Evolutionary conservation across 2,888 invertebrate species (phyloP).

Genomic region (Idaea aversata): DNA sequence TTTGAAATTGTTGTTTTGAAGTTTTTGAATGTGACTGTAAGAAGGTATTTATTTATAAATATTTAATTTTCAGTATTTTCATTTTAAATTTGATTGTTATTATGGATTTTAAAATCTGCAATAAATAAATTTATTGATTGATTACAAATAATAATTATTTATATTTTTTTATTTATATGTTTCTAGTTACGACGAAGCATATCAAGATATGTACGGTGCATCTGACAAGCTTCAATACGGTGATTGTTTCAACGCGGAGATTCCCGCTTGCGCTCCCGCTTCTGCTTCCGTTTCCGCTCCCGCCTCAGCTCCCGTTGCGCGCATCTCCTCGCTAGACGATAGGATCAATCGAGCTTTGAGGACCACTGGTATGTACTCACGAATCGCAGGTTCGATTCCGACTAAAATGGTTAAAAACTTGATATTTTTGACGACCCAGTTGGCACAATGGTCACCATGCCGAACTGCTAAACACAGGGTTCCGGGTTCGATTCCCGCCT

Average conservation of each 20-base stretch:
- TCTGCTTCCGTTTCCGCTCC: constrained; percentile 16
- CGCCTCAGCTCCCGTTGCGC: constrained; percentile 11
- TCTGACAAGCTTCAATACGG: constrained; percentile 69
- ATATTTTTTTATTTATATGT: not conserved
- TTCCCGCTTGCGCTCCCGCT: constrained; percentile 8
- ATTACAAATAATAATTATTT: not conserved
- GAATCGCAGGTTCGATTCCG: constrained; percentile 2
- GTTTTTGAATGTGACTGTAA: too few species aligned
- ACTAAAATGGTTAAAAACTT: not conserved
- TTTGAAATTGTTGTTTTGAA: too few species aligned
- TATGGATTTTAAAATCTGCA: too few species aligned
- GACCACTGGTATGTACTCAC: constrained; percentile 43
- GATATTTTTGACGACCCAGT: too few species aligned
- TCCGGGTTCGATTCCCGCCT: too few species aligned
- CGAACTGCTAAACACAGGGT: too few species aligned
- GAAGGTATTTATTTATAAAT: too few species aligned
- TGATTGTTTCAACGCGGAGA: constrained; percentile 55
- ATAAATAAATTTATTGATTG: too few species aligned
- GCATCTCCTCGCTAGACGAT: constrained; percentile 50
- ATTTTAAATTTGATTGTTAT: too few species aligned
- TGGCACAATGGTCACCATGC: too few species aligned
- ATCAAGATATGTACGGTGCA: constrained; percentile 71
- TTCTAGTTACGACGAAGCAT: constrained; percentile 72
- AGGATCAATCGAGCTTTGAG: constrained; percentile 58
- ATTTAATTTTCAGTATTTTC: too few species aligned